Conservation (phyloP, 1,140 invertebrate genomes). For the Rhopalosiphum maidis region DNA sequence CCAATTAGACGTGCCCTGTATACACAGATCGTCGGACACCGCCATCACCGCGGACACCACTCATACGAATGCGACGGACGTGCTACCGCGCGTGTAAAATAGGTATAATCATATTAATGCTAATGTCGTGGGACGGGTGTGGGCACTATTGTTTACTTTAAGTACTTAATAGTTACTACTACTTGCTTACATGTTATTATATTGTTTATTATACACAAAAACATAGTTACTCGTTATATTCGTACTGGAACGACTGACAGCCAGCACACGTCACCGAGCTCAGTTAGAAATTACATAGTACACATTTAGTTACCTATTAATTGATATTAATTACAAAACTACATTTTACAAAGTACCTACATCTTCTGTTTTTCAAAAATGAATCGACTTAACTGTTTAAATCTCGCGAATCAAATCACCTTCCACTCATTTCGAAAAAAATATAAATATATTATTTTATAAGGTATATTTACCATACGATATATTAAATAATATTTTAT, state of each 20-base stretch:
- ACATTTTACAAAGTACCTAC: background rate
- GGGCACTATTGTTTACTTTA: slow-evolving; percentile 7
- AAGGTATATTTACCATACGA: background rate
- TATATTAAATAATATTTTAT: background rate
- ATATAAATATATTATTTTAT: background rate
- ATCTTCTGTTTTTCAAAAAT: background rate
- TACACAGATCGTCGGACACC: background rate
- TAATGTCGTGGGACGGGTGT: background rate
- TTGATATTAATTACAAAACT: background rate
- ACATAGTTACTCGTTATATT: background rate
- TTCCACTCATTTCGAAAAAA: background rate
- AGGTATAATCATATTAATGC: background rate
- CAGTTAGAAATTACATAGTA: background rate
- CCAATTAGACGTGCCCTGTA: background rate
- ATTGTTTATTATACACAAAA: background rate
- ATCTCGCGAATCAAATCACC: no score
- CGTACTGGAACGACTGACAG: background rate
- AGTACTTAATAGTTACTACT: background rate
- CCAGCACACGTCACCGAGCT: background rate
- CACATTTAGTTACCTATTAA: background rate
- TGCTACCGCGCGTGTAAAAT: background rate
- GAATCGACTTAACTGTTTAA: background rate
- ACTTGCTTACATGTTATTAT: background rate
- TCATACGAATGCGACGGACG: background rate
- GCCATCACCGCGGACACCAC: background rate